Evolutionary conservation across 2,888 invertebrate species (phyloP), one percentile per base, ranked within the genome.

Genomic region (Allophyes oxyacanthae): DNA sequence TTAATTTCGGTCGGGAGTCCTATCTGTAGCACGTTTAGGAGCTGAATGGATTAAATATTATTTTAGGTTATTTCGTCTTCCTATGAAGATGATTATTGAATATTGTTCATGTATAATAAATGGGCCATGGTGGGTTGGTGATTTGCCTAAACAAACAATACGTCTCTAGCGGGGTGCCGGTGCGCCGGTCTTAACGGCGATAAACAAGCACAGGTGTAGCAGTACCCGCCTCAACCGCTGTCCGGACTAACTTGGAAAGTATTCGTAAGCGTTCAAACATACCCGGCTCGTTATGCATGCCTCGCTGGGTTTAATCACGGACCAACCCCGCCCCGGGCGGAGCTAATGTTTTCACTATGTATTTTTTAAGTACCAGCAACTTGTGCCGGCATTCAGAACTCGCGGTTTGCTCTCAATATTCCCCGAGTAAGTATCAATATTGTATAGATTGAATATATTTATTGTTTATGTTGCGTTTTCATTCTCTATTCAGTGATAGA

Each of bases 271-370:
- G 92, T 88, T 87, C 91, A 92, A 93, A 93, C 90, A 92, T 87
- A 89, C 89, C 87, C 85, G 79, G 75, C 88, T 91, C 90, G 91
- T 92, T 92, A 89, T 88, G 89, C 90, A 92, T 90, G 92, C 92
- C 84, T 90, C 88, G 92, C 86, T 86, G 91, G 85, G 85, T 92
- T 93, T 92, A 93, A 93, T 92, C 92, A 92, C 85, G 85, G 85
- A 75, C 84, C 81, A 76, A 83, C 85, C 86, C 86, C 83, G 89
- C 90, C 89, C 80, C 82, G 78, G 87, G 91, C 88, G 75, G 75
- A 83, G 81, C 86, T 90, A 88, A 90, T 91, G 89, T 91, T 91
- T 91, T 89, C 87, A 90, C 91, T 90, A 89, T 91, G 90, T 92
- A 91, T 92, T 92, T 93, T 92, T 92, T 89, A 89, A 90, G 88